Evolutionary conservation across 2,113 vertebrate species (phyloP), one percentile per base, ranked within the genome.

Genomic region (Neofelis nebulosa): DNA sequence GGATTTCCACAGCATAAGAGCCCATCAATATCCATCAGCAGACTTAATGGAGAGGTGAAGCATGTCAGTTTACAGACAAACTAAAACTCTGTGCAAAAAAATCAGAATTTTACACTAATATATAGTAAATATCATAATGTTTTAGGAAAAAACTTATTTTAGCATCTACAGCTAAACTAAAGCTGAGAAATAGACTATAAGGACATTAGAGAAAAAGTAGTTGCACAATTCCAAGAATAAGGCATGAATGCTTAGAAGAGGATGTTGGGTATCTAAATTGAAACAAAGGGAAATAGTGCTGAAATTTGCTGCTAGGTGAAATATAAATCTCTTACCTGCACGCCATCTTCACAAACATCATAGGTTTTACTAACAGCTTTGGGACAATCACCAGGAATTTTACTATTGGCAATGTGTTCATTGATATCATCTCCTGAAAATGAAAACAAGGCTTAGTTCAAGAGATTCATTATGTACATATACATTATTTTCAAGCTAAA

Each of bases 351-450:
- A 48, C 97, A 97, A 31, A 80, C 29, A 93, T 98, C 48, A 83
- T 94, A 90, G 71, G 4, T 89, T 81, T 94, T 95, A 33, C 57
- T 84, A 29, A 52, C 18, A 71, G 92, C 76, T 2, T 9, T 52
- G 11, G 96, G 97, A 57, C 98, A 98, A 73, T 91, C 55, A 48
- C 33, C 91, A 45, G 97, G 65, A 91, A 98, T 98, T 97, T 98
- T 96, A 81, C 97, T 98, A 5, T 18, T 86, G 25, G 87, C 95
- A 93, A 98, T 98, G 52, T 97, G 95, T 16, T 98, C 97, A 21
- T 89, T n/a, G 25, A 97, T 94, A 78, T 98, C 61, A 36, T 97
- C 21, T 45, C 95, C 98, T 98, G 89, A 21, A 97, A 96, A 91
- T 80, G 48, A 97, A 95, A 95, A 7, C 12, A 74, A 65, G 33